phyloP scores from a whole-genome alignment of 2,797 vertebrate genomes.

The Furcifer pardalis region DNA sequence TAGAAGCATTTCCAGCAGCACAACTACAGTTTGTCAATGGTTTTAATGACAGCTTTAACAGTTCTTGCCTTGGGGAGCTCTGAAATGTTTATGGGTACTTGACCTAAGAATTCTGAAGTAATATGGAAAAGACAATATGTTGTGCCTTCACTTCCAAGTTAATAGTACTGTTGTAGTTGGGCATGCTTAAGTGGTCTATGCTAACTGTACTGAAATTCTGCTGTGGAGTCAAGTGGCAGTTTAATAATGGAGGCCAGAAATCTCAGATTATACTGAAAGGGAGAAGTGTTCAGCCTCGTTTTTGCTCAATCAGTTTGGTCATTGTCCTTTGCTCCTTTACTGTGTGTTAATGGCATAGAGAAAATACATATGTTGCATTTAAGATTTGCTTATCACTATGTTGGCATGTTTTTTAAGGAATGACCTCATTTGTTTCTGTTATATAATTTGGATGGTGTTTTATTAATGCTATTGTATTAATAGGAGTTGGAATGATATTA shows the following conservation, averaged over 20 bases:
- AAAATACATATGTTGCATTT: slow-evolving; percentile 43
- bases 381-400: slow-evolving; percentile 39
- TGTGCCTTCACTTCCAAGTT: slow-evolving; percentile 62
- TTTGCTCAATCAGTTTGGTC: slow-evolving; percentile 48
- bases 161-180: slow-evolving; percentile 57
- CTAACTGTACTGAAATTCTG: slow-evolving; percentile 56
- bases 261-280: slow-evolving; percentile 45
- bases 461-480: slow-evolving; percentile 47
- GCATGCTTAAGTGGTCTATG: slow-evolving; percentile 57
- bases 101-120: slow-evolving; percentile 70
- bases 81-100: slow-evolving; percentile 70
- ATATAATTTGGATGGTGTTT: slow-evolving; percentile 4
- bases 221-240: slow-evolving; percentile 50
- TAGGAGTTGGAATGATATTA: slow-evolving; percentile 47
- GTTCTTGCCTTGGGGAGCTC: slow-evolving; percentile 65
- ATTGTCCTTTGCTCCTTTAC: slow-evolving; percentile 55
- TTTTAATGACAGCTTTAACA: slow-evolving; percentile 72
- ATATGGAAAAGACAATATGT: slow-evolving; percentile 55
- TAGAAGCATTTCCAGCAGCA: slow-evolving; percentile 69
- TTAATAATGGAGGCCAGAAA: slow-evolving; percentile 31
- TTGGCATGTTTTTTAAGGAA: neutral
- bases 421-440: slow-evolving; percentile 17
- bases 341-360: slow-evolving; percentile 42
- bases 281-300: slow-evolving; percentile 45
- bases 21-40: slow-evolving; percentile 68